A percentile compares a stretch with the other conserved stretches of the same genome.
These are phyloP conservation scores for Steromphala cineraria DNA, from an alignment of 2,888 invertebrate species.

Conservation along the genomic window DNA sequence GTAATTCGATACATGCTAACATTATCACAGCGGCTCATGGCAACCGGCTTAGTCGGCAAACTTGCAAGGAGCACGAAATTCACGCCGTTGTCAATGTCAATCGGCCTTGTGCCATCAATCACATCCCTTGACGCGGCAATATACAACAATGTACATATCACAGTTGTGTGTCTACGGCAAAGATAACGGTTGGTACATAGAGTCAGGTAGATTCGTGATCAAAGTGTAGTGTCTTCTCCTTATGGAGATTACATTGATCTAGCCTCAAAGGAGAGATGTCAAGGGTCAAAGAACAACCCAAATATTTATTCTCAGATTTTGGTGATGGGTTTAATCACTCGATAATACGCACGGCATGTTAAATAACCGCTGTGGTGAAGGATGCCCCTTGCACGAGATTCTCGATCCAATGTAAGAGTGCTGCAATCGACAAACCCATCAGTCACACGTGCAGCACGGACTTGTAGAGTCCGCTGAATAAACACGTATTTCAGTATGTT, in stretches of 20 bases:
- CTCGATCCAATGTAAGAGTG: no score
- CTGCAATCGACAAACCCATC: no score
- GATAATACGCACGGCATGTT: not conserved
- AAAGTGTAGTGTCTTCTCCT: no score
- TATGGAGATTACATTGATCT: not conserved
- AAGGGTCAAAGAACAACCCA: not conserved
- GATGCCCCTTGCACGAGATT: not conserved
- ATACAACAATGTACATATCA: conserved; percentile 9
- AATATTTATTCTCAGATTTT: conserved; percentile 5
- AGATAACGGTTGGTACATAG: not conserved
- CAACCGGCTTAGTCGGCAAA: no score
- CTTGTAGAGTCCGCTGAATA: conserved; percentile 4
- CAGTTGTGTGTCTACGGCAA: not conserved
- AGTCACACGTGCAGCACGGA: not conserved
- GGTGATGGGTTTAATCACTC: not conserved
- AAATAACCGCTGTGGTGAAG: not conserved
- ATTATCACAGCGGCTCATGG: no score
- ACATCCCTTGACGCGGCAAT: not conserved
- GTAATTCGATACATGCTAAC: no score
- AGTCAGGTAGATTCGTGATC: no score
- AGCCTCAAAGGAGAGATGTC: not conserved
- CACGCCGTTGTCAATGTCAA: no score
- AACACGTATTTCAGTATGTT: not conserved
- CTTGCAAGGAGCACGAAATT: no score
- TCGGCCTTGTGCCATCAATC: no score